Conservation (phyloP, 1,140 invertebrate species). For the Monochamus saltuarius region DNA sequence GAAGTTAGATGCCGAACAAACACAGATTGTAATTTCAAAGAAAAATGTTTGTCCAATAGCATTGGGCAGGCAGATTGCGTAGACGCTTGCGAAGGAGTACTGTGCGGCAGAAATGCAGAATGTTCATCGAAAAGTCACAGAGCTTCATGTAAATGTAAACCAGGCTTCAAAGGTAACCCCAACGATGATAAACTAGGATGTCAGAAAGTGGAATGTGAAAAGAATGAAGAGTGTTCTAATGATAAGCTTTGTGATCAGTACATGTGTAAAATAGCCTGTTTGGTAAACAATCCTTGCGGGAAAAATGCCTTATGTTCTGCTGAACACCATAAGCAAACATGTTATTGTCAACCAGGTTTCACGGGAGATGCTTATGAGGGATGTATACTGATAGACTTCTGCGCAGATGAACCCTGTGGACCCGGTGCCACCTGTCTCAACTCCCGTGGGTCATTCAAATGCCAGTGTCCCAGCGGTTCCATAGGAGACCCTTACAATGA, state of each 20-base stretch:
- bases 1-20: conserved; percentile 72
- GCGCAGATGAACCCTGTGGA: conserved; percentile 76
- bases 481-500: conserved; percentile 81
- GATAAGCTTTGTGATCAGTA: conserved; percentile 80
- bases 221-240: conserved; percentile 70
- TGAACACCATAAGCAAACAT: conserved; percentile 71
- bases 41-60: conserved; percentile 68
- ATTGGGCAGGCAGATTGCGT: conserved; percentile 72
- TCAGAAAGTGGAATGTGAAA: conserved; percentile 72
- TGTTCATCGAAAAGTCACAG: conserved; percentile 70
- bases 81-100: conserved; percentile 67
- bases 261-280: conserved; percentile 82
- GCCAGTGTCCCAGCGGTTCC: conserved; percentile 72
- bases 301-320: conserved; percentile 81
- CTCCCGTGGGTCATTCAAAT: conserved; percentile 77
- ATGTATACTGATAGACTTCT: conserved; percentile 78
- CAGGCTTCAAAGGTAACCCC: conserved; percentile 78
- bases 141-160: conserved; percentile 73
- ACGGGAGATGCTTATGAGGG: conserved; percentile 72
- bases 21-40: conserved; percentile 66
- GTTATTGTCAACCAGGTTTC: conserved; percentile 83
- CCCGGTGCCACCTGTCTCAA: conserved; percentile 81
- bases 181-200: conserved; percentile 71
- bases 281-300: conserved; percentile 77
- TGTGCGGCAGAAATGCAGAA: conserved; percentile 79